Conservation (phyloP, 2,888 invertebrate species). For the Drosophila dives region DNA sequence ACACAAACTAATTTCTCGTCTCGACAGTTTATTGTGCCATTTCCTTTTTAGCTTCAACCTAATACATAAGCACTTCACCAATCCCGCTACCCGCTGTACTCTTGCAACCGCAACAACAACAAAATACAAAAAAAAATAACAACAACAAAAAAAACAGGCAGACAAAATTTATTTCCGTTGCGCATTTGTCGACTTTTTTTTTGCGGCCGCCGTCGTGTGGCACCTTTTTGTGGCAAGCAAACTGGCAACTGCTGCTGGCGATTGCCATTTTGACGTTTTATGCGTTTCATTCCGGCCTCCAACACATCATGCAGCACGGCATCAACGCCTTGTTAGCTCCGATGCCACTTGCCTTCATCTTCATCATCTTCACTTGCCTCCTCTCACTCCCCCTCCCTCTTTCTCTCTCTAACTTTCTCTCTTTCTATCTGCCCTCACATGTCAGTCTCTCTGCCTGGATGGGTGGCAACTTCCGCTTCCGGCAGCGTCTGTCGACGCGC, state of each 20-base stretch:
- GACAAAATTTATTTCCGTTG: conserved; percentile 71
- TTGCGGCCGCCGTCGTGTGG: conserved; percentile 31
- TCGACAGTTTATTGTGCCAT: conserved; percentile 81
- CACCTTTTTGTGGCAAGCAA: conserved; percentile 41
- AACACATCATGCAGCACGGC: conserved; percentile 24
- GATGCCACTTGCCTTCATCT: conserved; percentile 37
- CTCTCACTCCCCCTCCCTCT: background rate
- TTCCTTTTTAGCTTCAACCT: conserved; percentile 49
- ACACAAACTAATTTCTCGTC: conserved; percentile 73
- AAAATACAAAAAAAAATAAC: background rate
- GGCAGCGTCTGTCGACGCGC: conserved; percentile 59
- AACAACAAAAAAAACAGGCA: conserved; percentile 15
- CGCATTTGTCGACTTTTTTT: conserved; percentile 62
- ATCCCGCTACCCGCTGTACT: background rate
- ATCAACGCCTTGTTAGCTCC: conserved; percentile 65
- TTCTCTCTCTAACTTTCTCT: background rate
- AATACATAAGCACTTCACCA: conserved; percentile 9
- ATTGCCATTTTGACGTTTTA: conserved; percentile 75
- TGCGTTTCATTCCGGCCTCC: conserved; percentile 48
- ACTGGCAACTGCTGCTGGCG: conserved; percentile 64
- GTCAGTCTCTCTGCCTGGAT: background rate
- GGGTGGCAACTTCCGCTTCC: conserved; percentile 71
- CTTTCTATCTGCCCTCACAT: background rate
- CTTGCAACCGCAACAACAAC: conserved; percentile 10
- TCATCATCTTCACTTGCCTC: conserved; percentile 41